These are phyloP conservation scores for Chloebia gouldiae DNA, from an alignment of 2,113 vertebrate species.

Conservation along the genomic window DNA sequence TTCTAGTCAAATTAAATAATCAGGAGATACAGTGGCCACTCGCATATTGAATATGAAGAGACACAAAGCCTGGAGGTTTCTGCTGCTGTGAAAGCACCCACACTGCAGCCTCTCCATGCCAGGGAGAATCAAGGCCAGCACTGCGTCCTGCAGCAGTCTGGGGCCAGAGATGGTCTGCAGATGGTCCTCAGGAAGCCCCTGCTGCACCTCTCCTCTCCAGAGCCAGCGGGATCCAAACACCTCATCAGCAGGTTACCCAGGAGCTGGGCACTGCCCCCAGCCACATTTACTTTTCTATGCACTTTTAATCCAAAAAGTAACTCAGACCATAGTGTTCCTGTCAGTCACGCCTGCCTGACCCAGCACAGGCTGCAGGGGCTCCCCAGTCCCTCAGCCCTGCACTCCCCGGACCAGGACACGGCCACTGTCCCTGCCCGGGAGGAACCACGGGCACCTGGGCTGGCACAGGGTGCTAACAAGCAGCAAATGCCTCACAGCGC, in stretches of 20 bases:
- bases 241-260: background rate
- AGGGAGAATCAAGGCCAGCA: accelerated
- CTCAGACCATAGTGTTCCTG: background rate
- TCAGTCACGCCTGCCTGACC: accelerated
- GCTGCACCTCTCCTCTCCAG: background rate
- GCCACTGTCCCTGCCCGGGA: accelerated
- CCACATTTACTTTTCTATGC: background rate
- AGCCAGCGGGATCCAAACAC: background rate
- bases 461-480: background rate
- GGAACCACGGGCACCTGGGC: accelerated
- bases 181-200: background rate
- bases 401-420: accelerated
- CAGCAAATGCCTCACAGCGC: background rate
- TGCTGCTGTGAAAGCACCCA: background rate
- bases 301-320: background rate
- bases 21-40: constrained; percentile 3
- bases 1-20: constrained; percentile 60
- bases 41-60: background rate
- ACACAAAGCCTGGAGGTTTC: background rate
- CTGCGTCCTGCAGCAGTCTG: background rate
- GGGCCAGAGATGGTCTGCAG: background rate
- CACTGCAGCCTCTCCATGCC: background rate
- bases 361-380: background rate
- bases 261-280: too few species aligned
- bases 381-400: background rate